Conservation (phyloP, 2,797 vertebrate species). For the Gallinago stenura region DNA sequence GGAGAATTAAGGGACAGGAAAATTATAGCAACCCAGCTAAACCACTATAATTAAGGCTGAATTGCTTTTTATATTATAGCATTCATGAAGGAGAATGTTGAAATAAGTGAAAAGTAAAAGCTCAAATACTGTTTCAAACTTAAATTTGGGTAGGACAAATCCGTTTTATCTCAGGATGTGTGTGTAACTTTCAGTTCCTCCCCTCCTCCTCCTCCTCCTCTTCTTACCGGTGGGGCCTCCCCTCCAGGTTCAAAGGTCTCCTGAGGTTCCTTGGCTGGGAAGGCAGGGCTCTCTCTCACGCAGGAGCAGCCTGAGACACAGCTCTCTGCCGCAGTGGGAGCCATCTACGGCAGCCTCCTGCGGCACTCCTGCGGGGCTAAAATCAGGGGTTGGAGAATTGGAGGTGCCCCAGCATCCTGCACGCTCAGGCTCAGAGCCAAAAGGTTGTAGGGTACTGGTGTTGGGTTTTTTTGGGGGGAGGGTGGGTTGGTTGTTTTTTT, state of each 20-base stretch:
- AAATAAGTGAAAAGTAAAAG: slow-evolving; percentile 65
- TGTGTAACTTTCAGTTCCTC: neutral
- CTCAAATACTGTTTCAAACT: slow-evolving; percentile 27
- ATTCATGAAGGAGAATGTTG: slow-evolving; percentile 66
- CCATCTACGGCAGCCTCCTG: neutral
- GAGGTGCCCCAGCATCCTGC: neutral
- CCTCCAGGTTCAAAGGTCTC: neutral
- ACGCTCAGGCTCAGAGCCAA: neutral
- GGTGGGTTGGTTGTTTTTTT: too few species aligned
- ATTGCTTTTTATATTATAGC: slow-evolving; percentile 64
- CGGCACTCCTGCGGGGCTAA: neutral
- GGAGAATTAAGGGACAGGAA: slow-evolving; percentile 71
- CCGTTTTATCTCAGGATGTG: neutral
- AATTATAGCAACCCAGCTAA: slow-evolving; percentile 70
- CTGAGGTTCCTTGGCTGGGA: neutral
- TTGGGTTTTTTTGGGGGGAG: neutral
- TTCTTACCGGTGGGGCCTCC: neutral
- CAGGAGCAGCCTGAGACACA: neutral
- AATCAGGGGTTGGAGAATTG: neutral
- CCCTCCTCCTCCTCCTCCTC: neutral
- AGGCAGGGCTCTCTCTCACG: neutral
- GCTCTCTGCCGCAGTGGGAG: neutral
- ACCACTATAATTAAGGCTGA: slow-evolving; percentile 72
- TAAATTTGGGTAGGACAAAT: slow-evolving; percentile 25
- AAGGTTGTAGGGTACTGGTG: neutral